Base-by-base conservation (phyloP, 1,140 invertebrate species). In the Trichogramma pretiosum region DNA sequence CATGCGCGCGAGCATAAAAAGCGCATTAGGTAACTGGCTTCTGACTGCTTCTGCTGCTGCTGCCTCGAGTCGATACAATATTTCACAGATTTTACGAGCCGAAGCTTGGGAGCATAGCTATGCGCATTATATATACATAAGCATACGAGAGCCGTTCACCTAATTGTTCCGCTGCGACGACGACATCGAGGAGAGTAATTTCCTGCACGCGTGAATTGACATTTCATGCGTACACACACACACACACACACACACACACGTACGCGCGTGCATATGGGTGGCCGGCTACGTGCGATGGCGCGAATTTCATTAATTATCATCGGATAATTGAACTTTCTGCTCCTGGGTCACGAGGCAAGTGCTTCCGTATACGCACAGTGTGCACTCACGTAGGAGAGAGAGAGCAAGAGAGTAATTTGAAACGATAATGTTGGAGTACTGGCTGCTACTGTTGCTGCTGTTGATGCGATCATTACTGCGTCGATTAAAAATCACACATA, bases 261-360 rank as follows among this genome's bases (percentile, higher is more conserved):
- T 2, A 5, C 21, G 36, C 19, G 21, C 36, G 18, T n/a, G n/a
- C n/a, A n/a, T n/a, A n/a, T n/a, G n/a, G n/a, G n/a, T n/a, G n/a
- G 48, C 28, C 28, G 48, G 41, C 53, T 2, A 3, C 13, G 46
- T n/a, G 28, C 19, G 14, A 8, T 53, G 57, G 57, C 60, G 62
- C 55, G 58, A 59, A 63, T 62, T 65, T 58, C 59, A 63, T 65
- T 65, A 65, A 65, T 63, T 62, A 62, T 59, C 55, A n/a, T 47
- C 7, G 54, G 56, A 58, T 62, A 58, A 65, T 64, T 58, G 59
- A 64, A 60, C 57, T 62, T 62, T 63, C 57, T n/a, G n/a, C n/a
- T n/a, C n/a, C n/a, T n/a, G 57, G 56, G 54, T 56, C 56, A 55
- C 60, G 54, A 35, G 46, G n/a, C n/a, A n/a, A n/a, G n/a, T n/a